These are phyloP conservation scores for Morus bassanus DNA, from an alignment of 2,797 vertebrate genomes.

Conservation along the genomic window DNA sequence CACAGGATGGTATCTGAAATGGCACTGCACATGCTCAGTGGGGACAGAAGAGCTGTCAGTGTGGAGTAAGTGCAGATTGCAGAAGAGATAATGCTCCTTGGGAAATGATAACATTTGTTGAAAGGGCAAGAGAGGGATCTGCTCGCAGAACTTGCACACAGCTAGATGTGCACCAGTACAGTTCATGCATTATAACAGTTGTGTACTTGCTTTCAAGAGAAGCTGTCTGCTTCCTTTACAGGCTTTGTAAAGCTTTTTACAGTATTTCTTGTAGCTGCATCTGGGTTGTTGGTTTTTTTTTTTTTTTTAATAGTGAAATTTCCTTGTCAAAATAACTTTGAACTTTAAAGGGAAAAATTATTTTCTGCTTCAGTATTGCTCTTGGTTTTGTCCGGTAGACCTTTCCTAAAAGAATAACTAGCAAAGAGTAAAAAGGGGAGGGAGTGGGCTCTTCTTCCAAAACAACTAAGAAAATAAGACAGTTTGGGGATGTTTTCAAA, in stretches of 20 bases:
- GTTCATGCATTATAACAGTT: background rate
- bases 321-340: background rate
- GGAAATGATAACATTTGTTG: constrained; percentile 23
- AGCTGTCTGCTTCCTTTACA: background rate
- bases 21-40: background rate
- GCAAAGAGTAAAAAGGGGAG: background rate
- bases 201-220: background rate
- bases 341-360: background rate
- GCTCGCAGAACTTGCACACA: background rate
- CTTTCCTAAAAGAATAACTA: background rate
- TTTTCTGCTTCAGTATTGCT: background rate
- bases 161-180: background rate
- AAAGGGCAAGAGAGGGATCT: constrained; percentile 37
- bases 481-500: background rate
- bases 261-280: background rate
- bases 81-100: background rate
- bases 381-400: background rate
- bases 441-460: background rate
- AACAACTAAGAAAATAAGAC: background rate
- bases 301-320: background rate
- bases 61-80: background rate
- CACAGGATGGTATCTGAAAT: background rate
- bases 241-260: background rate
- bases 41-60: background rate
- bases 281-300: background rate